These are phyloP conservation scores for Amphiduros pacificus DNA, from an alignment of 2,888 invertebrate genomes.

Conservation along the genomic window DNA sequence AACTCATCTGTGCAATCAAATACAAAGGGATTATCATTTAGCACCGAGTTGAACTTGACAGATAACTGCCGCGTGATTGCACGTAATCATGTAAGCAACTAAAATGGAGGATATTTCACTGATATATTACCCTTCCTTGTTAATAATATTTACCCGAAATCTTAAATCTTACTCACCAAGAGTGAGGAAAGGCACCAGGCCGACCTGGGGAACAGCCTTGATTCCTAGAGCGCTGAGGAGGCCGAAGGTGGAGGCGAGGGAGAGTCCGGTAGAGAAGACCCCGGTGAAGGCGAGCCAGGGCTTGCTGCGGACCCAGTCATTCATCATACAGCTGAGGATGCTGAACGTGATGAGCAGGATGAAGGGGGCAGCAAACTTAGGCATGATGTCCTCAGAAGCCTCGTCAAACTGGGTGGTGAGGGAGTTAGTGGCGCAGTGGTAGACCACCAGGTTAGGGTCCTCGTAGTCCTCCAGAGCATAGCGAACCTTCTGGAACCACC, in stretches of 20 bases:
- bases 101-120: too few species aligned
- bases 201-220: slow-evolving; percentile 12
- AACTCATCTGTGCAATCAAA: too few species aligned
- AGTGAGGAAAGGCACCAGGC: slow-evolving; percentile 14
- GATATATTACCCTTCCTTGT: neutral
- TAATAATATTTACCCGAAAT: too few species aligned
- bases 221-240: slow-evolving; percentile 13
- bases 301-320: slow-evolving; percentile 20
- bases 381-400: slow-evolving; percentile 9
- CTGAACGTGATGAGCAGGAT: slow-evolving; percentile 18
- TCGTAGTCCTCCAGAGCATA: neutral
- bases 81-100: too few species aligned
- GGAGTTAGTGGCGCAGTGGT: slow-evolving; percentile 15
- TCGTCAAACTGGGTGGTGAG: slow-evolving; percentile 12
- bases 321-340: slow-evolving; percentile 19
- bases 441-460: slow-evolving; percentile 6
- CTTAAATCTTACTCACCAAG: slow-evolving; percentile 2
- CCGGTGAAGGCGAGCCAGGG: slow-evolving; percentile 18
- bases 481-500: slow-evolving; percentile 12
- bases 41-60: too few species aligned
- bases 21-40: too few species aligned
- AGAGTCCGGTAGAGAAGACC: slow-evolving; percentile 17
- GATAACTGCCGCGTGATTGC: too few species aligned
- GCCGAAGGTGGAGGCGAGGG: slow-evolving; percentile 17
- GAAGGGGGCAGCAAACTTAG: slow-evolving; percentile 18